phyloP scores from a whole-genome alignment of 2,888 invertebrate species.

The Sialis fuliginosa region DNA sequence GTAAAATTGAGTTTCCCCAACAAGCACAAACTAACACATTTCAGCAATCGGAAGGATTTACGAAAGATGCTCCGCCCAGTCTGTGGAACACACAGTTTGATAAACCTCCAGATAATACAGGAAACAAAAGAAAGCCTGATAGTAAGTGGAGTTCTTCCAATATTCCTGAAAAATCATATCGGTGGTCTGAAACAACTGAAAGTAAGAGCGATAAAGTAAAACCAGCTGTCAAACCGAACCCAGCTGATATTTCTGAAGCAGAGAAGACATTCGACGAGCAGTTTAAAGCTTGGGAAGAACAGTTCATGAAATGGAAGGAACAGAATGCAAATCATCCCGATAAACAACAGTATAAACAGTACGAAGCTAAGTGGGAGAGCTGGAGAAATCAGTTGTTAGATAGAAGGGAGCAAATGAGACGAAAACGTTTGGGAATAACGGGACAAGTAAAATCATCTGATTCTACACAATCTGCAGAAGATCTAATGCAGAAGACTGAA shows the following conservation, averaged over 20 bases:
- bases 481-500: background rate
- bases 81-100: slow-evolving; percentile 1
- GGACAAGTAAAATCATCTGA: slow-evolving; percentile 9
- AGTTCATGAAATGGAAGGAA: slow-evolving; percentile 80
- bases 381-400: slow-evolving; percentile 64
- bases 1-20: no score
- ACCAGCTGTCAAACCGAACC: background rate
- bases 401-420: slow-evolving; percentile 64
- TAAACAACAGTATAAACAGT: slow-evolving; percentile 66
- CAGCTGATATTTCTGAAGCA: slow-evolving; percentile 32
- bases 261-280: slow-evolving; percentile 77
- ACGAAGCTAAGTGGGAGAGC: slow-evolving; percentile 76
- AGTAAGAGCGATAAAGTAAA: background rate
- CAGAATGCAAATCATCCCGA: slow-evolving; percentile 87
- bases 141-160: no score
- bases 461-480: slow-evolving; percentile 1
- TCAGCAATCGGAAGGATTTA: no score
- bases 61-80: background rate
- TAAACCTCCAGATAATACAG: slow-evolving; percentile 16
- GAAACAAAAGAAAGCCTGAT: slow-evolving; percentile 14
- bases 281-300: slow-evolving; percentile 80
- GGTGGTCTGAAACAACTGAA: background rate
- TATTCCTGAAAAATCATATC: no score
- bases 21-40: no score
- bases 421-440: slow-evolving; percentile 30